Base-by-base conservation (phyloP, 2,113 vertebrate genomes). In the Nesoenas mayeri region DNA sequence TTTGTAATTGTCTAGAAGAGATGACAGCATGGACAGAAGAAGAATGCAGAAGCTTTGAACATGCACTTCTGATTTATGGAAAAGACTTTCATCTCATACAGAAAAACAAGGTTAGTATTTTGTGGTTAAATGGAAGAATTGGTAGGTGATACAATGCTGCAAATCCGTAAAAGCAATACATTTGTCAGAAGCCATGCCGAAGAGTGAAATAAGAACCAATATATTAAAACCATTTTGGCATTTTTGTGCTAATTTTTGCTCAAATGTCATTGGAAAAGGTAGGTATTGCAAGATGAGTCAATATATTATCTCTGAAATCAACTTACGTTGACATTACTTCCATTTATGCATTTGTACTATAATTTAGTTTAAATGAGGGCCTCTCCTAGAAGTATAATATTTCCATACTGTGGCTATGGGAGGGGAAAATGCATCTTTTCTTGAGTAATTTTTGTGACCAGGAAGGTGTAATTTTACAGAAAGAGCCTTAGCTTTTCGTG, bases 41-140 rank as follows among this genome's bases (percentile, higher is more conserved):
- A 72, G 99, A 99, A 95, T 99, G 99, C 96, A 98, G 99, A 95
- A 99, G 98, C 91, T 99, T 99, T 98, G 99, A 99, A 97, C 98
- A 99, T 26, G 99, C 98, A 44, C 99, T 99, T 95, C 98, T 99
- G 96, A 98, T 99, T 85, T 99, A 99, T 94, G 99, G 99, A 85
- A 99, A 99, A 96, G 99, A 99, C 89, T 99, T 99, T 80, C 98
- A 99, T 97, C 99, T 99, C 92, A 99, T 99, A 97, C 99, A 99
- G 98, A 99, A 99, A 98, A 99, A 99, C 94, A 99, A 99, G 99
- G 99, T 99, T 91, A 98, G 88, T 96, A 31, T 48, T 81, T 80
- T 58, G 72, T 34, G 87, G 36, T 72, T 89, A 67, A 93, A 28
- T 70, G 20, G 24, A 71, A 67, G 31, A 79, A 67, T 11, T 57